These are phyloP conservation scores for Capra hircus DNA, from an alignment of 2,113 vertebrate species.

Conservation along the genomic window DNA sequence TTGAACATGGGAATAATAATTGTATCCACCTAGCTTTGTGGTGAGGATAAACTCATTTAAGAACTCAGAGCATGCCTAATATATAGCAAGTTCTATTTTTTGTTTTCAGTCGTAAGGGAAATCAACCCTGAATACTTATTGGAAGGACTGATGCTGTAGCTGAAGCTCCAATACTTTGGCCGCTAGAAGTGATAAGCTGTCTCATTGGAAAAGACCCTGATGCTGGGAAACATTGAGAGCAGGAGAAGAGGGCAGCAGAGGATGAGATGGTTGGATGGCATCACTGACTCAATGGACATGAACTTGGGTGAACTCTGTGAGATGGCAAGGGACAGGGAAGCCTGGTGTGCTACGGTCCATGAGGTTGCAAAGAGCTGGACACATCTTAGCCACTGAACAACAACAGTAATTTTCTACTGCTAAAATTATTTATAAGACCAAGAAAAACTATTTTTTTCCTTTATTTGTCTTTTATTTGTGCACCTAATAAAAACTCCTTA, in stretches of 20 bases:
- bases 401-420: neutral
- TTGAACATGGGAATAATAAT: neutral
- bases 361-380: neutral
- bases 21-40: rapidly evolving
- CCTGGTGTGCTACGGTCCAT: neutral
- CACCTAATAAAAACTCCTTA: neutral
- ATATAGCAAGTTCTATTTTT: neutral
- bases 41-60: neutral
- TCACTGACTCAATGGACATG: neutral
- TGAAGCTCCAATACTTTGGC: neutral
- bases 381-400: neutral
- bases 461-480: neutral
- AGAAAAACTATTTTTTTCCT: neutral
- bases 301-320: neutral
- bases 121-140: neutral
- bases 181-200: neutral
- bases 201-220: neutral
- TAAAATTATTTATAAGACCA: neutral
- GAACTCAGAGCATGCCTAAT: neutral
- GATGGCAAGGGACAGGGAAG: neutral
- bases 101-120: neutral
- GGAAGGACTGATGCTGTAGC: neutral
- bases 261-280: neutral
- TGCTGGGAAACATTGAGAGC: neutral
- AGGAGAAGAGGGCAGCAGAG: neutral